Evolutionary conservation across 2,113 vertebrate species (phyloP), one percentile per base, ranked within the genome.

Genomic region (Rhadina sibilatrix): DNA sequence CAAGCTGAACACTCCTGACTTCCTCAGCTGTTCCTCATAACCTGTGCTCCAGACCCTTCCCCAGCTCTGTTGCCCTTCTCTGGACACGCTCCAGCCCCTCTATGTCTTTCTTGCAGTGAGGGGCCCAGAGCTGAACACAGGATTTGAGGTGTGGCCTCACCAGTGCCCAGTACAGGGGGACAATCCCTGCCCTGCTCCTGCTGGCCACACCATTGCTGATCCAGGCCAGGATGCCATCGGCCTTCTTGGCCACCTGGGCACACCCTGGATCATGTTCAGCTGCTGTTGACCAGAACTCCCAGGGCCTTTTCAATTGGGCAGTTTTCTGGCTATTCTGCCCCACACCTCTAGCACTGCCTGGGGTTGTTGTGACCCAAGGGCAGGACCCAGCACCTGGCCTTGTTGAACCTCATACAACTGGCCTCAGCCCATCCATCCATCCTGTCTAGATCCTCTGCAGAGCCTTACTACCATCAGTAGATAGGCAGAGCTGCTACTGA

Each of bases 151-250:
- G 70, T 2, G 11, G 8, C 40, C 20, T 61, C 70, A 25, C 0
- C 47, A 54, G 47, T 54, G 30, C 25, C 0, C 0, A 42, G 38
- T 8, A 11, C 54, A 83, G 35, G 8, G 7, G 31, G 5, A 27
- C 2, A 2, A 0, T 49, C 54, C 0, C 35, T 76, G 25, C 21
- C 47, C 25, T 69, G 40, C 0, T 49, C 30, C 30, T 35, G 40
- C 40, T 61, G 87, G 14, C 40, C 54, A 23, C 54, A 66, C 12
- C 1, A 28, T 0, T 11, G 63, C 47, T 69, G 54, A 42, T 23
- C 0, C 17, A 47, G n/a, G 4, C 13, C 23, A 24, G 46, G 52
- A 1, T 66, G 13, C 0, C 60, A 15, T 0, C 5, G 33, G 16
- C 10, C 15, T 31, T 37, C 47, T 35, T 42, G 47, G 14, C 27